A percentile compares a stretch with the other conserved stretches of the same genome.
Evolutionary conservation across 2,888 invertebrate genomes (phyloP).

Genomic region (Clunio marinus): DNA sequence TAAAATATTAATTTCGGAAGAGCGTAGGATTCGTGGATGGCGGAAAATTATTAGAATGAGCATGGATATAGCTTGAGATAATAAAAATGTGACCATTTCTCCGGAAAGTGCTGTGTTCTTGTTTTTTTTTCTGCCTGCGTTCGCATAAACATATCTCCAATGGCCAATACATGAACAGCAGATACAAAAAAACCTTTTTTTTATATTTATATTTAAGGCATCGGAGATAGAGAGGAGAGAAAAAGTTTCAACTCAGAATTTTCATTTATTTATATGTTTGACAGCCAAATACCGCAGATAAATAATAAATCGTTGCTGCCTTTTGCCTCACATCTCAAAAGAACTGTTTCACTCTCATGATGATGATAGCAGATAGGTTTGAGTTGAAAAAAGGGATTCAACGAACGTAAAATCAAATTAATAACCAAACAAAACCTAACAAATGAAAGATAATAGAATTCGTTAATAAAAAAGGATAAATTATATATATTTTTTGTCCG

Average conservation of each 20-base stretch:
- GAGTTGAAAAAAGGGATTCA: neutral
- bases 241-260: too few species aligned
- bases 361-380: neutral
- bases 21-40: neutral
- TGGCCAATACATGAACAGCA: neutral
- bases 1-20: slow-evolving; percentile 28
- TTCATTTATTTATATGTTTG: slow-evolving; percentile 34
- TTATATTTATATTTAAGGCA: too few species aligned
- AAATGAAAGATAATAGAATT: slow-evolving; percentile 34
- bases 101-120: slow-evolving; percentile 15
- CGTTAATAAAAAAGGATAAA: slow-evolving; percentile 36
- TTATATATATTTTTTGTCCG: slow-evolving; percentile 26
- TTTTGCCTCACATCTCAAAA: neutral
- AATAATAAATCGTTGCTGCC: slow-evolving; percentile 18
- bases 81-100: slow-evolving; percentile 28
- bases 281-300: slow-evolving; percentile 32
- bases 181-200: neutral
- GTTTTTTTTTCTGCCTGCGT: slow-evolving; percentile 20
- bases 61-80: slow-evolving; percentile 18
- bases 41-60: slow-evolving; percentile 22
- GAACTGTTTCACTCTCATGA: neutral
- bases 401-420: slow-evolving; percentile 28
- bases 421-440: slow-evolving; percentile 30
- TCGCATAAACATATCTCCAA: slow-evolving; percentile 1
- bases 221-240: too few species aligned